phyloP scores from a whole-genome alignment of 2,888 invertebrate genomes.

The Rhabditoides inermis region DNA sequence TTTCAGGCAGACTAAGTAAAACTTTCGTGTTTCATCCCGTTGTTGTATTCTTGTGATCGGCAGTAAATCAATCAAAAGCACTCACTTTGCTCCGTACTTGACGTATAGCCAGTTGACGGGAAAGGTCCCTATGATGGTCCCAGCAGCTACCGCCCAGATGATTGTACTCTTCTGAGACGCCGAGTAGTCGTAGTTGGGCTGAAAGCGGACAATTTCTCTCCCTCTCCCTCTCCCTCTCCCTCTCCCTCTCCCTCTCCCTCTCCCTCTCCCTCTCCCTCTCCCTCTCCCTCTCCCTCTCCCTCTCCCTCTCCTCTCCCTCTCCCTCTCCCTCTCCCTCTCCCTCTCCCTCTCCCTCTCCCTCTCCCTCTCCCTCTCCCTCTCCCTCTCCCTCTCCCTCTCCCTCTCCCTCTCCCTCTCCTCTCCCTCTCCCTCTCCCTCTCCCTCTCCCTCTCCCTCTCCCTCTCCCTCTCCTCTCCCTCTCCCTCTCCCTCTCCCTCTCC shows the following conservation, averaged over 20 bases:
- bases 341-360: conserved; percentile 4
- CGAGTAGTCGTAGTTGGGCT: conserved; percentile 27
- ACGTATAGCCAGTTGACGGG: conserved; percentile 39
- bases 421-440: too few relatives aligned
- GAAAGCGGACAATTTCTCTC: conserved; percentile 4
- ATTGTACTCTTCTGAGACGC: conserved; percentile 30
- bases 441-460: too few relatives aligned
- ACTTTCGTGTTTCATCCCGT: too few relatives aligned
- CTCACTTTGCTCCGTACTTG: conserved; percentile 28
- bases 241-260: conserved; percentile 3
- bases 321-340: conserved; percentile 2
- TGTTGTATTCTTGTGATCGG: too few relatives aligned
- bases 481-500: too few relatives aligned
- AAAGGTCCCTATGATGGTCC: conserved; percentile 38
- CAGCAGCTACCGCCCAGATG: conserved; percentile 39
- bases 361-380: conserved; percentile 1
- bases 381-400: neutral
- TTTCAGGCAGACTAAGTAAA: too few relatives aligned
- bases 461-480: too few relatives aligned
- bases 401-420: too few relatives aligned
- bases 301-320: neutral
- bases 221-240: neutral
- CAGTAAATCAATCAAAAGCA: conserved; percentile 5
- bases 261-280: conserved; percentile 4
- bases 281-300: neutral